Conservation (phyloP, 2,888 invertebrate species). For the Agrochola lota region DNA sequence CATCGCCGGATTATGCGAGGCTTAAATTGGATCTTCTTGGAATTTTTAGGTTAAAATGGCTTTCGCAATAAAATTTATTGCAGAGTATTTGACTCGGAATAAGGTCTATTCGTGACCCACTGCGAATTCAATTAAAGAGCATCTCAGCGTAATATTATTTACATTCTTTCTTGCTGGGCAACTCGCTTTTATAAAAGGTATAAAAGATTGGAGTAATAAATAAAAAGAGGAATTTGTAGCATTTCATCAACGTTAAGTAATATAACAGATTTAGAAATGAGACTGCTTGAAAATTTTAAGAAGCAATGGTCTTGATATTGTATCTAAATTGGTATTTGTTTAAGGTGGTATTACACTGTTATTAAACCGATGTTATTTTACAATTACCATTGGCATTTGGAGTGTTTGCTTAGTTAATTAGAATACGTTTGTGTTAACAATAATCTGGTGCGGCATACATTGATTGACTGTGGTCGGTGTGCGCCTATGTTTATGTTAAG, state of each 20-base stretch:
- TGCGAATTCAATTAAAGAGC: slow-evolving; percentile 83
- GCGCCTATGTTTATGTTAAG: slow-evolving; percentile 68
- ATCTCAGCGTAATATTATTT: slow-evolving; percentile 81
- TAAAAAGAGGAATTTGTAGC: slow-evolving; percentile 63
- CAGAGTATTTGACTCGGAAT: slow-evolving; percentile 83
- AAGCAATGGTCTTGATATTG: slow-evolving; percentile 16
- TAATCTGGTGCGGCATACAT: slow-evolving; percentile 69
- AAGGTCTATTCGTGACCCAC: slow-evolving; percentile 83
- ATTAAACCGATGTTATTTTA: slow-evolving; percentile 51
- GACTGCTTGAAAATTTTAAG: slow-evolving; percentile 23
- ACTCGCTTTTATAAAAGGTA: slow-evolving; percentile 70
- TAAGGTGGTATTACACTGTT: slow-evolving; percentile 35
- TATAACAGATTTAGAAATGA: slow-evolving; percentile 51
- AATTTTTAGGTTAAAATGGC: slow-evolving; percentile 86
- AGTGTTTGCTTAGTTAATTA: slow-evolving; percentile 74
- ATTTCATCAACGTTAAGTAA: slow-evolving; percentile 58
- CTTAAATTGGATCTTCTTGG: slow-evolving; percentile 87
- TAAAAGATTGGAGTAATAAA: slow-evolving; percentile 69
- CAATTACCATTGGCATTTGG: slow-evolving; percentile 50
- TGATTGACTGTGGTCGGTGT: slow-evolving; percentile 71
- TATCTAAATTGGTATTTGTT: slow-evolving; percentile 19
- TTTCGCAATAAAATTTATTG: slow-evolving; percentile 86
- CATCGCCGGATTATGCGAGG: slow-evolving; percentile 83
- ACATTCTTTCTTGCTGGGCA: slow-evolving; percentile 73
- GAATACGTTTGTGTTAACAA: slow-evolving; percentile 74